Base-by-base conservation (phyloP, 1,140 invertebrate species). In the Geopemphigus sp. region DNA sequence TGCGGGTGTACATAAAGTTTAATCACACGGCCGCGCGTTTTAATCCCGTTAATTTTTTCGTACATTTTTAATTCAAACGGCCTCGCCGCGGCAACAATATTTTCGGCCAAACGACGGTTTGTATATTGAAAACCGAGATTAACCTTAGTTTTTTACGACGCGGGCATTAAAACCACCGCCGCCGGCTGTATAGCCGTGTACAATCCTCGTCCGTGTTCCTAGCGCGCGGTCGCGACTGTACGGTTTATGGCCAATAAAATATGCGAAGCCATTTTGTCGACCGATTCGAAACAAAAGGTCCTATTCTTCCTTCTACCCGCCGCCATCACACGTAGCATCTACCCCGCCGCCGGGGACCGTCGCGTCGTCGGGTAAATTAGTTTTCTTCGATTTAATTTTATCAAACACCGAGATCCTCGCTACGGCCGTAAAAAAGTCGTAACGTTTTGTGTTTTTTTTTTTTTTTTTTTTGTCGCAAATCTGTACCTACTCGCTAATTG, bases 121-220 rank as follows among this genome's bases (percentile, higher is more conserved):
- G 22, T 47, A 24, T 68, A 68, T 68, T 47, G n/a, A 68, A 24
- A 45, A 47, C 14, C 0, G n/a, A 68, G 5, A 68, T 47, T 47
- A 47, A 68, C 64, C 39, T 68, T n/a, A 68, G 45, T 68, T 24
- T 64, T 68, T 66, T 47, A 68, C n/a, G n/a, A 15, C 10, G 14
- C 11, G 32, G 32, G 8, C 32, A 39, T 39, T 39, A 39, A 39
- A 39, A 39, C 32, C 22, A 15, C 45, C 26, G n/a, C 12, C 22
- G 14, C 12, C 15, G 14, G n/a, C n/a, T 3, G 10, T 39, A 64
- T n/a, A 29, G 19, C 12, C 12, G 39, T 8, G 32, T 39, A 39
- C 32, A 4, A 39, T 39, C 32, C 32, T 15, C 26, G 15, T 2
- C 5, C 22, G 0, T n/a, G n/a, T 22, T 22, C 11, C 54, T 57